Evolutionary conservation across 2,797 vertebrate species (phyloP).

Genomic region (Bovichtus variegatus): DNA sequence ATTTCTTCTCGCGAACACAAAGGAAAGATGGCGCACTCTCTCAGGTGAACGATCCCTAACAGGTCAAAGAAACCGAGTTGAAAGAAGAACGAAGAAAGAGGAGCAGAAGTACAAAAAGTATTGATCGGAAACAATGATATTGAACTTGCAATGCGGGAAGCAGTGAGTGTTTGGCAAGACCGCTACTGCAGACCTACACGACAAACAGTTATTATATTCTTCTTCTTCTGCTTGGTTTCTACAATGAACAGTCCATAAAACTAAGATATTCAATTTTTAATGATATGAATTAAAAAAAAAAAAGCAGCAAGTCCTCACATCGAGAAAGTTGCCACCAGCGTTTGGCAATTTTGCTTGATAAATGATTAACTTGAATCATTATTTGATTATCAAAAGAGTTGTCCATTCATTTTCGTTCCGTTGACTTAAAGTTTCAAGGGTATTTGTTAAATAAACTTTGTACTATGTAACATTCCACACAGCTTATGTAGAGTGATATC

Average conservation of each 20-base stretch:
- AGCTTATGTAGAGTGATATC: background rate
- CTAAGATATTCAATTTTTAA: background rate
- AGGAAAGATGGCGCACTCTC: background rate
- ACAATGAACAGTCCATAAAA: background rate
- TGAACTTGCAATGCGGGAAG: background rate
- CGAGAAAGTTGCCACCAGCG: too few relatives aligned
- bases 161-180: background rate
- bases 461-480: background rate
- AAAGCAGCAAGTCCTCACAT: background rate
- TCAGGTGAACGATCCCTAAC: background rate
- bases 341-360: background rate
- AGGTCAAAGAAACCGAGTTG: background rate
- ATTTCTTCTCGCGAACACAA: slow-evolving; percentile 23
- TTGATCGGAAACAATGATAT: background rate
- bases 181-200: background rate
- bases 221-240: background rate
- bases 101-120: background rate
- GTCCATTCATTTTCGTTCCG: background rate
- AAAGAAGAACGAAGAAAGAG: background rate
- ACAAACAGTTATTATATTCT: background rate
- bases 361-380: too few relatives aligned
- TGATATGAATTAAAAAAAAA: background rate
- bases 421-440: background rate
- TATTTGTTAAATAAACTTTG: background rate
- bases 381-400: background rate